Conservation (phyloP, 2,888 invertebrate species). For the Erebia epiphron region DNA sequence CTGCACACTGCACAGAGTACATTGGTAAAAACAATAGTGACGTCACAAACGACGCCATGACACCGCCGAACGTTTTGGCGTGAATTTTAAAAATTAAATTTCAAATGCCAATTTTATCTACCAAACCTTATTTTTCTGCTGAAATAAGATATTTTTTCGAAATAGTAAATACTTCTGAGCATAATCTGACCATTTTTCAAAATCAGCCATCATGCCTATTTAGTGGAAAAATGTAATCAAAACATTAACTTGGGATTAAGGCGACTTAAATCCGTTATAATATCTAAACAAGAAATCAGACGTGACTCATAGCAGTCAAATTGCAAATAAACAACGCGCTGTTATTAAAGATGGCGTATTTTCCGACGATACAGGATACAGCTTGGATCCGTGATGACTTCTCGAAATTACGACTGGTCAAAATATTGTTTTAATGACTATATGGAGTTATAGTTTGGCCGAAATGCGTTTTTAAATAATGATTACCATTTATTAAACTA, state of each 20-base stretch:
- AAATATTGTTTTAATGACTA: conserved; percentile 10
- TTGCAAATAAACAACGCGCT: conserved; percentile 13
- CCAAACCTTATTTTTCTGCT: no score
- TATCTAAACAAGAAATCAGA: conserved; percentile 16
- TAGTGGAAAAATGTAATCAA: not conserved
- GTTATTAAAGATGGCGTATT: conserved; percentile 4
- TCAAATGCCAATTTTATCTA: no score
- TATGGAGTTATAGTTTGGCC: not conserved
- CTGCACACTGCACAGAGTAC: no score
- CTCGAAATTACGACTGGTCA: conserved; percentile 3
- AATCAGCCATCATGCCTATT: no score
- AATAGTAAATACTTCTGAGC: no score
- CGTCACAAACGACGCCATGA: no score
- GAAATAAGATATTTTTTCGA: no score
- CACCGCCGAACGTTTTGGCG: no score
- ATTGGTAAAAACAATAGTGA: no score
- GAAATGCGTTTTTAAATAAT: not conserved
- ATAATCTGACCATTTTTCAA: no score
- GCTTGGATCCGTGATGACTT: conserved; percentile 20
- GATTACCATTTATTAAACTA: not conserved
- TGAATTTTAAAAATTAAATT: no score
- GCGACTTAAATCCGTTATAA: conserved; percentile 12
- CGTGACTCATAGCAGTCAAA: conserved; percentile 11
- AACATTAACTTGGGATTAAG: conserved; percentile 9
- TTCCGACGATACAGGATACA: conserved; percentile 12